Evolutionary conservation across 2,797 vertebrate species (phyloP), one percentile per base, ranked within the genome.

Genomic region (Neoniphon sammara): DNA sequence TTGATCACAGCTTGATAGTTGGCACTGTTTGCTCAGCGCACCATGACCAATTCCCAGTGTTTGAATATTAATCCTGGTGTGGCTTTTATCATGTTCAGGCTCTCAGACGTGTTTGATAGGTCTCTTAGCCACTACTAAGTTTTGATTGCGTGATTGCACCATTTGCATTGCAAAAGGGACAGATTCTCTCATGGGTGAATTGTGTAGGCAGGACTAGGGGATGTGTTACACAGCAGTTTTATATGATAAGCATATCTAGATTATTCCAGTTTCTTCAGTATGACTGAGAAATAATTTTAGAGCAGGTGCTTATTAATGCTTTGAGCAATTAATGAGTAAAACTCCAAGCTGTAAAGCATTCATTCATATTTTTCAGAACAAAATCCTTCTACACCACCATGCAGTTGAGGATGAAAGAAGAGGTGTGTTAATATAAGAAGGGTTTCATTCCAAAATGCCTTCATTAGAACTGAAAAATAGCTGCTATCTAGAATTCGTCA

Each of bases 41-140:
- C 73, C 65, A 64, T 67, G 74, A 75, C 83, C 82, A 87, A 83
- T 80, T 88, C 88, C 86, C 72, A 81, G 4, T 2, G 70, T 87
- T 84, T 91, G 87, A 92, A 93, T 92, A 93, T 92, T 92, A 87
- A 93, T 90, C 70, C 66, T 50, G 75, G 34, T 67, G 70, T 27
- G 77, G 66, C 86, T 92, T 91, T 93, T 73, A 93, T 91, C 87
- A 73, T 50, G 58, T 70, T 71, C 58, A 63, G 76, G 62, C 62
- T 52, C 49, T 52, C 42, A 76, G 66, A 76, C 66, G 34, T 27
- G 47, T 85, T 58, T 75, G 76, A 83, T 77, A 54, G 84, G 75
- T 85, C 83, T 87, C 69, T 31, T 5, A 17, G 59, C 49, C 49
- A 20, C 74, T 65, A 76, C 25, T 31, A 46, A 57, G 39, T 66